phyloP scores from a whole-genome alignment of 2,113 vertebrate genomes.

The Pampusana beccarii region DNA sequence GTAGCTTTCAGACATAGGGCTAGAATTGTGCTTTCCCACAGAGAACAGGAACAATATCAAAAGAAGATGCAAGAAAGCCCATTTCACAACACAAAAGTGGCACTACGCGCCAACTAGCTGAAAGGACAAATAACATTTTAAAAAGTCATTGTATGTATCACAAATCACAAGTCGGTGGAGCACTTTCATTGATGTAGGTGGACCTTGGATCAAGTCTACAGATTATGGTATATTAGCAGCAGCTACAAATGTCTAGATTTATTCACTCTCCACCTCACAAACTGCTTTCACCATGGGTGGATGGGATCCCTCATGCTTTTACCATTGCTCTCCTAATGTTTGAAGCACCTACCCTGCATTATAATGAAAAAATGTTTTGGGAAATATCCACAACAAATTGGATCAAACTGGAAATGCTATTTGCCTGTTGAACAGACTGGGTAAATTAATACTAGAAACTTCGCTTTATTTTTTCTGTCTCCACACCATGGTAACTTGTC shows the following conservation, averaged over 20 bases:
- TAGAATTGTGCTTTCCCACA: background rate
- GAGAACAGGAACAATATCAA: background rate
- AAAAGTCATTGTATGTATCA: background rate
- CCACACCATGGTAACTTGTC: background rate
- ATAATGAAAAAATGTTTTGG: background rate
- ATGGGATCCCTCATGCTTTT: background rate
- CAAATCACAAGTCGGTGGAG: accelerated
- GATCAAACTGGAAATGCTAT: background rate
- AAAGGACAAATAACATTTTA: background rate
- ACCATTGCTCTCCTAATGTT: background rate
- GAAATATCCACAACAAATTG: background rate
- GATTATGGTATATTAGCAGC: background rate
- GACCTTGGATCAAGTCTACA: background rate
- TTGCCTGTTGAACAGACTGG: background rate
- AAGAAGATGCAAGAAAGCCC: background rate
- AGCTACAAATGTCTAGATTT: background rate
- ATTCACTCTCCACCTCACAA: background rate
- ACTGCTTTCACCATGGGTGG: background rate
- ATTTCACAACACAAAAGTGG: background rate
- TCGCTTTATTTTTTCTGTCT: background rate
- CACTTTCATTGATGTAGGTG: background rate
- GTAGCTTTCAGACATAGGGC: background rate
- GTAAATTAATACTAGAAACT: background rate
- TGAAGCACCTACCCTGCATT: background rate
- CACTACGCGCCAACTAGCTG: background rate